Conservation (phyloP, 1,140 invertebrate genomes). For the Neotoxoptera formosana region DNA sequence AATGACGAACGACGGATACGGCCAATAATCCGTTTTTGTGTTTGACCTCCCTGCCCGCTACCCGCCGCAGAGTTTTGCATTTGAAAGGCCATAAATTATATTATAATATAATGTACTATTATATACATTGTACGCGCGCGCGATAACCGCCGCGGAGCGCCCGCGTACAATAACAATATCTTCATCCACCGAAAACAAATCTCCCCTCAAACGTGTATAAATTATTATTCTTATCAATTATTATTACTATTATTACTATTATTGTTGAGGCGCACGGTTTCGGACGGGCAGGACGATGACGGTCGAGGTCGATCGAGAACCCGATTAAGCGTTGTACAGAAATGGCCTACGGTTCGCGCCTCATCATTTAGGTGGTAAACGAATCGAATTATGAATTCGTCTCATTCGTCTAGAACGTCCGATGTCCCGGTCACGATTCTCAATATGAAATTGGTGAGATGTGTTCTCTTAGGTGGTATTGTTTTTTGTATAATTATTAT, state of each 20-base stretch:
- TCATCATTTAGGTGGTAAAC: not conserved
- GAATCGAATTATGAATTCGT: not conserved
- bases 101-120: not conserved
- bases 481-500: not conserved
- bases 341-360: too few relatives aligned
- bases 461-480: not conserved
- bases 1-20: conserved; percentile 51
- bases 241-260: not conserved
- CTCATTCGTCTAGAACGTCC: not conserved
- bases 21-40: conserved; percentile 49
- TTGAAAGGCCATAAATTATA: conserved; percentile 44
- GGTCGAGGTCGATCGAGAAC: not conserved
- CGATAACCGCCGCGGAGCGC: not conserved
- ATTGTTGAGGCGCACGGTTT: too few relatives aligned
- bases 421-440: not conserved
- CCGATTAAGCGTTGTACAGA: not conserved
- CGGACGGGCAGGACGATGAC: not conserved
- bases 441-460: not conserved
- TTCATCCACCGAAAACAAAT: not conserved
- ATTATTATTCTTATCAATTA: conserved; percentile 9
- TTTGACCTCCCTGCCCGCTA: not conserved
- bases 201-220: not conserved
- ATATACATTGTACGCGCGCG: not conserved
- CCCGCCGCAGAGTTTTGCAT: conserved; percentile 22
- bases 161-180: not conserved